These are phyloP conservation scores for Ptychobarbus kaznakovi DNA, from an alignment of 2,797 vertebrate species.

Conservation along the genomic window DNA sequence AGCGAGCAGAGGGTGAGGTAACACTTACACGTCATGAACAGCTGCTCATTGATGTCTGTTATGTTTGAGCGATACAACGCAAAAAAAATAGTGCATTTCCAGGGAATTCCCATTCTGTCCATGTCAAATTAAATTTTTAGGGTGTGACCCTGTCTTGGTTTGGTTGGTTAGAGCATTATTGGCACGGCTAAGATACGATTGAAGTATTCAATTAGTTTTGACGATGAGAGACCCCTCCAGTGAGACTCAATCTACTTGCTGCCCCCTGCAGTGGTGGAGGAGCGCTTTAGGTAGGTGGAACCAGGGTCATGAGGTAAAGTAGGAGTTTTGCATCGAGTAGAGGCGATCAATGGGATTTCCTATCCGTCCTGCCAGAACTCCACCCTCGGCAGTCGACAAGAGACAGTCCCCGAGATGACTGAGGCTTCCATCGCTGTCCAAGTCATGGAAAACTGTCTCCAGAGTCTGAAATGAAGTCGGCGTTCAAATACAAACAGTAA, in stretches of 20 bases:
- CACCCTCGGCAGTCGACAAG: slow-evolving; percentile 82
- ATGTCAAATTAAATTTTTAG: background rate
- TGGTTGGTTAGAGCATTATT: slow-evolving; percentile 22
- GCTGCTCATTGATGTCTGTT: slow-evolving; percentile 34
- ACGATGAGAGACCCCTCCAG: slow-evolving; percentile 47
- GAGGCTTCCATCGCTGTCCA: slow-evolving; percentile 88
- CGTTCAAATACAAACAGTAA: slow-evolving; percentile 48
- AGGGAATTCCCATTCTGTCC: slow-evolving; percentile 14
- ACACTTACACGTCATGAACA: slow-evolving; percentile 45
- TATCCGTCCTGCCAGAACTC: slow-evolving; percentile 82
- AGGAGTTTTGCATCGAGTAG: slow-evolving; percentile 95
- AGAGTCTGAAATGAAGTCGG: slow-evolving; percentile 75
- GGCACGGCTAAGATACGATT: slow-evolving; percentile 32
- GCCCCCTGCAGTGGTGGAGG: slow-evolving; percentile 72
- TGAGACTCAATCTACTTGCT: slow-evolving; percentile 74
- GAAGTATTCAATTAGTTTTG: slow-evolving; percentile 51
- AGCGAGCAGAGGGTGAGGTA: slow-evolving; percentile 67
- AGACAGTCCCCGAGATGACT: slow-evolving; percentile 89
- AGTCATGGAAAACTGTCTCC: slow-evolving; percentile 90
- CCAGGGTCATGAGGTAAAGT: slow-evolving; percentile 91
- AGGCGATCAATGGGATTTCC: slow-evolving; percentile 92
- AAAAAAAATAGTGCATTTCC: background rate
- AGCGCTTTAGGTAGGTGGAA: slow-evolving; percentile 63
- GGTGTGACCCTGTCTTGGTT: background rate
- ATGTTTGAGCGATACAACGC: background rate